Evolutionary conservation across 2,888 invertebrate genomes (phyloP), one percentile per base, ranked within the genome.

Genomic region (Labia minor): DNA sequence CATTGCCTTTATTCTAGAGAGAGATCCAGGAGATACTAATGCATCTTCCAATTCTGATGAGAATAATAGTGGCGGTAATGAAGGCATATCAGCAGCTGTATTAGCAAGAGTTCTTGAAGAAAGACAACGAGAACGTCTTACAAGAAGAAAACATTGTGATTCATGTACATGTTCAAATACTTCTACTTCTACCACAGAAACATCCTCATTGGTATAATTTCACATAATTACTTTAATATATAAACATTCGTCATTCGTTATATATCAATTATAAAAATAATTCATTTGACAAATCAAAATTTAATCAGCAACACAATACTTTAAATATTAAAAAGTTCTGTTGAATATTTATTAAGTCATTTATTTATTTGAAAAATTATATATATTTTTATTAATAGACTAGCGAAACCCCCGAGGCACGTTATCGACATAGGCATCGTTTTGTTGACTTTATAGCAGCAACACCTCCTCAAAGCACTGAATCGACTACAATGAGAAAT

Each of bases 61-160:
- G 14, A n/a, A 11, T 11, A 49, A 14, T 49, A 49, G 49, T 49
- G 49, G 49, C 3, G 49, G 49, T 10, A 49, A 49, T 49, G 49
- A 49, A 16, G 49, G 49, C 72, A 88, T 89, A 14, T 93, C 93
- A 1, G 92, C 93, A 20, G 89, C 92, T 10, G 87, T 92, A 65
- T 90, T 94, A 89, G 92, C 93, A 1, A 93, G 93, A 81, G 90
- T 93, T 69, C 81, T 95, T 26, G 91, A 94, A 77, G 92, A 93
- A 74, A 83, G 90, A 69, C 92, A 92, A 72, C 86, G 89, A 69
- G 92, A 92, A 72, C 77, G 84, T 71, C 86, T 88, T 67, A 49
- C 49, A 4, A 85, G 87, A 65, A 83, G 87, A 1, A 90, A 90
- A 76, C 92, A 92, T 75, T 92, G 92, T 78, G 88, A 89, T 73